These are phyloP conservation scores for Margarornis squamiger DNA, from an alignment of 2,797 vertebrate genomes.

Conservation along the genomic window DNA sequence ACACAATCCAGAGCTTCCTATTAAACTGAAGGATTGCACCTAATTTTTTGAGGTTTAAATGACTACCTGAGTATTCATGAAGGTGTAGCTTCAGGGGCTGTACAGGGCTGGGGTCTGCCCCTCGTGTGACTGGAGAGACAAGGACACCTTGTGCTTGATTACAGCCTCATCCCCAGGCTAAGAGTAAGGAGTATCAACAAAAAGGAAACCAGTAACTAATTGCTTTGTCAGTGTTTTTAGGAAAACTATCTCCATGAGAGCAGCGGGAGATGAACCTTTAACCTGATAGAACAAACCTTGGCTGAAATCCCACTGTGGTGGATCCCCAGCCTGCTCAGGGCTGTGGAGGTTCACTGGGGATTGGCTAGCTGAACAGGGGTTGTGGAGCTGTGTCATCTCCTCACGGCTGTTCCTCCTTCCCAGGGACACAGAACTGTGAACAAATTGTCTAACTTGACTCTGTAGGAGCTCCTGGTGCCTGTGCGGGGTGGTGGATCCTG, in stretches of 20 bases:
- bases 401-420: rapidly evolving
- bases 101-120: conserved; percentile 21
- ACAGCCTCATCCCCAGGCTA: conserved; percentile 19
- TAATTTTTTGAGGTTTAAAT: neutral
- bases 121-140: neutral
- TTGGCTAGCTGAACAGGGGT: neutral
- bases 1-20: rapidly evolving
- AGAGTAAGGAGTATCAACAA: neutral
- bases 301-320: neutral
- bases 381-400: rapidly evolving
- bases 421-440: neutral
- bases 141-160: neutral
- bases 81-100: conserved; percentile 34
- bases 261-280: neutral
- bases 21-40: neutral
- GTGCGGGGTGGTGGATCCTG: neutral
- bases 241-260: conserved; percentile 2
- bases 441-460: rapidly evolving
- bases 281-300: neutral
- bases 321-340: rapidly evolving
- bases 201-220: conserved; percentile 22
- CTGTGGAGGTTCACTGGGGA: neutral
- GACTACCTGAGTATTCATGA: conserved; percentile 4
- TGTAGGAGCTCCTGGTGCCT: neutral
- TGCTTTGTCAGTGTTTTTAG: conserved; percentile 31